These are phyloP conservation scores for Achlya flavicornis DNA, from an alignment of 2,888 invertebrate species.

Conservation along the genomic window DNA sequence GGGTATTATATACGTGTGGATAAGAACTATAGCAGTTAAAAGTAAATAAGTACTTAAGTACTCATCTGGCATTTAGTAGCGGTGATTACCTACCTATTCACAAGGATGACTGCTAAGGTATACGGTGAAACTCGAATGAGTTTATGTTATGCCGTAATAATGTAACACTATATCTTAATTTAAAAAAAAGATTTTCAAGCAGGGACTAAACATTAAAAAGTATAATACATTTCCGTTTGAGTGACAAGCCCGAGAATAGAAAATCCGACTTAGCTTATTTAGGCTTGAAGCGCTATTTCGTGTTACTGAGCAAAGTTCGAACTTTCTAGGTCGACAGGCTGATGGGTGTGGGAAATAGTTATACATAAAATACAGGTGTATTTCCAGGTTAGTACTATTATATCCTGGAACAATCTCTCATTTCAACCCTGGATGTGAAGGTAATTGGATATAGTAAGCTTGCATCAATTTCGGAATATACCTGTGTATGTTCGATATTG, in stretches of 20 bases:
- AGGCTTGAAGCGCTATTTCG: neutral
- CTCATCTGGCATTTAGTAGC: too few relatives aligned
- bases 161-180: too few relatives aligned
- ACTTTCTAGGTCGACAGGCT: neutral
- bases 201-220: too few relatives aligned
- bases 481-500: neutral
- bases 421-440: neutral
- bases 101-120: too few relatives aligned
- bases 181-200: too few relatives aligned
- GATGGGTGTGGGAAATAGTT: neutral
- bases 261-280: conserved; percentile 3
- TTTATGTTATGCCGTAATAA: too few relatives aligned
- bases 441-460: neutral
- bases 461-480: neutral
- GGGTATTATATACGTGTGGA: too few relatives aligned
- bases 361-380: neutral
- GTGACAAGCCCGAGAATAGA: neutral
- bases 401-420: neutral
- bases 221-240: neutral
- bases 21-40: too few relatives aligned
- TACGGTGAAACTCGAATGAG: too few relatives aligned
- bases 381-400: neutral
- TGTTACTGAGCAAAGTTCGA: neutral
- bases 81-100: too few relatives aligned
- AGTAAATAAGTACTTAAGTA: too few relatives aligned